Percentiles rank a stretch among this genome's conserved stretches.
These are phyloP conservation scores for Pogona vitticeps DNA, from an alignment of 2,113 vertebrate genomes.

Conservation along the genomic window DNA sequence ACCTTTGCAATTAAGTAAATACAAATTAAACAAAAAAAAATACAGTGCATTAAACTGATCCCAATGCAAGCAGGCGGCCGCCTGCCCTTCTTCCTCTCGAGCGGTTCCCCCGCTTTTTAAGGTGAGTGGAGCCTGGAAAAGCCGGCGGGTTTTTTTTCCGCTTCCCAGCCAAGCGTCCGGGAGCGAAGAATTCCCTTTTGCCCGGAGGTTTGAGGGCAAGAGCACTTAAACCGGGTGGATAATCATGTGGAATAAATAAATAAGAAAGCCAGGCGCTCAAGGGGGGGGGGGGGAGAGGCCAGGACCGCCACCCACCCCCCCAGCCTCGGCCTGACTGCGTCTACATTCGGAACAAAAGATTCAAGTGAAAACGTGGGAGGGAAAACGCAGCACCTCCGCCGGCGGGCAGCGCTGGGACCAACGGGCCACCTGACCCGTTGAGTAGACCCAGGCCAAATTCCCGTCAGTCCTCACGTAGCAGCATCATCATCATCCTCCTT, in stretches of 20 bases:
- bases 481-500: background rate
- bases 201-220: constrained; percentile 58
- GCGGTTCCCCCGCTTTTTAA: background rate
- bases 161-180: constrained; percentile 34
- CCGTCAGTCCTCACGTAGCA: constrained; percentile 19
- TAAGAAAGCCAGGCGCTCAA: too few species aligned
- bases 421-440: constrained; percentile 37
- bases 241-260: constrained; percentile 36
- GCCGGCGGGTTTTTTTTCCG: rapidly evolving
- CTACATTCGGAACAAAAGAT: constrained; percentile 65
- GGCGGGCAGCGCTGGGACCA: constrained; percentile 33
- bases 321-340: too few species aligned
- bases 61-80: background rate
- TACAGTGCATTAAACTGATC: background rate
- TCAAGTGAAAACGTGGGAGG: constrained; percentile 39
- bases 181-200: constrained; percentile 61
- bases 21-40: background rate
- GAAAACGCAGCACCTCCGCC: constrained; percentile 30
- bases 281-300: too few species aligned
- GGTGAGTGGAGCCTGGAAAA: rapidly evolving
- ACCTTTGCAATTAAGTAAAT: background rate
- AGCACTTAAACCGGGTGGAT: constrained; percentile 53
- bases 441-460: constrained; percentile 56
- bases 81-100: rapidly evolving
- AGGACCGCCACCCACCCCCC: too few species aligned